A percentile compares a stretch with the other conserved stretches of the same genome.
Conservation (phyloP, 2,888 invertebrate species). For the Pachycephus smyrnensis region DNA sequence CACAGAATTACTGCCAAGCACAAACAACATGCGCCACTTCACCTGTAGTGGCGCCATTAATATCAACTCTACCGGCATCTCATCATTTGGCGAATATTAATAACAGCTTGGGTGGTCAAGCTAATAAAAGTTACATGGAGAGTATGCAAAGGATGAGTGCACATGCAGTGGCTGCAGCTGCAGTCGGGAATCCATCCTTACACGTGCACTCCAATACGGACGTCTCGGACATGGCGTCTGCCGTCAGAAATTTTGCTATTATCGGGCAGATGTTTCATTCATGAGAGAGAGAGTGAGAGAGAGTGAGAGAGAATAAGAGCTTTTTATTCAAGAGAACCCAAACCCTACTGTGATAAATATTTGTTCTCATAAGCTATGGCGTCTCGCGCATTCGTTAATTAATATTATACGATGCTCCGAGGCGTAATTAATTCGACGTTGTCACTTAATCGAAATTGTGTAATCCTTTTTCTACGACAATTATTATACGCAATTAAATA, state of each 20-base stretch:
- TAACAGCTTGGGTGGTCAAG: constrained; percentile 28
- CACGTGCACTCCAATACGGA: constrained; percentile 37
- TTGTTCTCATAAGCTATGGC: constrained; percentile 13
- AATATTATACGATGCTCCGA: not conserved
- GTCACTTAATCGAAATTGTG: not conserved
- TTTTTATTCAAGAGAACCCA: constrained; percentile 11
- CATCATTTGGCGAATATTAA: constrained; percentile 33
- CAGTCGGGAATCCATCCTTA: constrained; percentile 29
- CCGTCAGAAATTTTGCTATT: constrained; percentile 44
- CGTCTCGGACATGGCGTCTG: constrained; percentile 36
- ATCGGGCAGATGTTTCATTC: constrained; percentile 53
- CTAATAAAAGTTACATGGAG: constrained; percentile 39
- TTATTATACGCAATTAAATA: not conserved
- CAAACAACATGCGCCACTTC: constrained; percentile 11
- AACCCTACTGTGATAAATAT: constrained; percentile 44
- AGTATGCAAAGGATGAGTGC: constrained; percentile 33
- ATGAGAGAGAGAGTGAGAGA: constrained; percentile 27
- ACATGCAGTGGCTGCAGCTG: constrained; percentile 16
- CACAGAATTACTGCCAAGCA: constrained; percentile 33
- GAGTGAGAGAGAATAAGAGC: constrained; percentile 5
- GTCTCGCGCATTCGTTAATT: not conserved
- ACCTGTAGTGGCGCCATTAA: constrained; percentile 33
- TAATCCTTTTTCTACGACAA: not conserved
- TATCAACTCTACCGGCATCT: constrained; percentile 34
- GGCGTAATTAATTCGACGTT: not conserved